Conservation (phyloP, 92 coral and sea anemone species). For the Epizoanthus rinbou region DNA sequence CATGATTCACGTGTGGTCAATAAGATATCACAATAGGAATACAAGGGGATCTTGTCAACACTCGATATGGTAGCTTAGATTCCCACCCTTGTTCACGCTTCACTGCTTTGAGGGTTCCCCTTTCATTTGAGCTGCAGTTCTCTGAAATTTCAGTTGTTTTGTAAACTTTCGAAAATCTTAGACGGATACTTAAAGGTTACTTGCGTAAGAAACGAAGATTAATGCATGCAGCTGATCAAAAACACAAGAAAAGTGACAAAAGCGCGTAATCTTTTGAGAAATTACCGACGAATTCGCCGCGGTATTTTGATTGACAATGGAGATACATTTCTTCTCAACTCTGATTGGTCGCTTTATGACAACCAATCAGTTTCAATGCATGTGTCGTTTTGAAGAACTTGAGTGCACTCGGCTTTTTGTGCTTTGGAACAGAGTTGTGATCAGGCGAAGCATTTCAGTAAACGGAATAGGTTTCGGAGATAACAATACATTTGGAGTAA, state of each 20-base stretch:
- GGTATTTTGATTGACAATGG: conserved; percentile 80
- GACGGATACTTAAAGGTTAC: not conserved
- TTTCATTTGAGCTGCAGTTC: conserved; percentile 20
- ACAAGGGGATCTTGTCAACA: conserved; percentile 32
- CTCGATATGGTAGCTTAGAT: conserved; percentile 24
- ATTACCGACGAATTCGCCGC: conserved; percentile 73
- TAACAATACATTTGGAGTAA: conserved; percentile 25
- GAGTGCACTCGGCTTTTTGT: conserved; percentile 42
- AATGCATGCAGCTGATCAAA: not conserved
- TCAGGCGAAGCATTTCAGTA: conserved; percentile 37
- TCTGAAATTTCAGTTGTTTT: not conserved
- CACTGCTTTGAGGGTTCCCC: conserved; percentile 15
- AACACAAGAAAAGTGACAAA: not conserved
- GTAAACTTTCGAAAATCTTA: not conserved
- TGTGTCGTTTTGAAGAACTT: conserved; percentile 66
- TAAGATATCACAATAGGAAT: conserved; percentile 54
- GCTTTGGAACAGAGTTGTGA: conserved; percentile 29
- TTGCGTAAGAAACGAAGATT: not conserved
- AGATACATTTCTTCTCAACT: conserved; percentile 74
- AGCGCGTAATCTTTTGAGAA: conserved; percentile 33
- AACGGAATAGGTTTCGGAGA: conserved; percentile 22
- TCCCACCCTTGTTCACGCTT: conserved; percentile 41
- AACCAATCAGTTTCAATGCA: conserved; percentile 95
- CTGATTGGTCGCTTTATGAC: conserved; percentile 88
- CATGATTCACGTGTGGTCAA: conserved; percentile 68